Evolutionary conservation across 2,888 invertebrate species (phyloP).

Genomic region (Oscheius onirici): DNA sequence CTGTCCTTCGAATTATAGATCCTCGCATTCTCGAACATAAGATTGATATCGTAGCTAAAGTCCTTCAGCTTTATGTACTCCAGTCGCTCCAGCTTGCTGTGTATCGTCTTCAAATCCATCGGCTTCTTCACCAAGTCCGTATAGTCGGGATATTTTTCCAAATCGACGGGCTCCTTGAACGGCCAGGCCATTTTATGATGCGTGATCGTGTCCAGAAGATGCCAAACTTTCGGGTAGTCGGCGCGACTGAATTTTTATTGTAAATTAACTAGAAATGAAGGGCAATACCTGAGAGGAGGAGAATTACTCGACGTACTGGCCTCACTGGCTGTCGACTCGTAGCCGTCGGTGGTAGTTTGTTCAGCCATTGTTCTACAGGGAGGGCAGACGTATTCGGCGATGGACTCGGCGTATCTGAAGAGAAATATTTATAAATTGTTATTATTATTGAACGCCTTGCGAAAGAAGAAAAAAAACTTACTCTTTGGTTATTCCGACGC

Average conservation of each 20-base stretch:
- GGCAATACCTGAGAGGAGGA: constrained; percentile 17
- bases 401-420: constrained; percentile 83
- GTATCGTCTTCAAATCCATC: constrained; percentile 86
- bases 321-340: constrained; percentile 34
- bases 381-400: constrained; percentile 95
- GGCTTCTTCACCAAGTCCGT: constrained; percentile 79
- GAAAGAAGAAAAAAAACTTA: constrained; percentile 45
- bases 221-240: constrained; percentile 47
- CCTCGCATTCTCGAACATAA: constrained; percentile 94
- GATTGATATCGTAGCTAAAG: constrained; percentile 96
- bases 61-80: constrained; percentile 76
- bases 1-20: constrained; percentile 78
- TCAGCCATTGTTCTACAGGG: constrained; percentile 79
- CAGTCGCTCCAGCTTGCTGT: constrained; percentile 65
- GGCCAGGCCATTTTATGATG: constrained; percentile 85
- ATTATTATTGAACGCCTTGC: too few relatives aligned
- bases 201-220: constrained; percentile 44
- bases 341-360: constrained; percentile 8
- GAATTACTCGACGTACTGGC: constrained; percentile 12
- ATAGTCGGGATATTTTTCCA: constrained; percentile 93
- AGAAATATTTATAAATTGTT: background rate
- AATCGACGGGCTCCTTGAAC: constrained; percentile 95
- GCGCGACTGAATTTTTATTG: constrained; percentile 43
- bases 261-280: too few relatives aligned
- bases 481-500: constrained; percentile 81